These are phyloP conservation scores for Anoplophora glabripennis DNA, from an alignment of 1,140 invertebrate genomes.

Conservation along the genomic window DNA sequence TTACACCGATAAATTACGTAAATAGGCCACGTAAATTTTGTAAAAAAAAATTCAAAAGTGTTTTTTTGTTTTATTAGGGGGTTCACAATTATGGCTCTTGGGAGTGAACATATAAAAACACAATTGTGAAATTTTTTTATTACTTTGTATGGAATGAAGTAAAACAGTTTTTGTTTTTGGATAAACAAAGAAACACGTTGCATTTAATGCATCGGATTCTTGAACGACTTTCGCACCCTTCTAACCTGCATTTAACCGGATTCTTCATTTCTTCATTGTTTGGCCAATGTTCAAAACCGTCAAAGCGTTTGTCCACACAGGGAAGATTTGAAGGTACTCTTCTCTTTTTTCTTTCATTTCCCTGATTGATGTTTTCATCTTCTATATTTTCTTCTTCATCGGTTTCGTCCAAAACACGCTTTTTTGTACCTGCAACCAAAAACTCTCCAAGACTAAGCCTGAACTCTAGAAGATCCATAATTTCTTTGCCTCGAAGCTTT, in stretches of 20 bases:
- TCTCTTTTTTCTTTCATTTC: neutral
- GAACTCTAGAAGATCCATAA: constrained; percentile 14
- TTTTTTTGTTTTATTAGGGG: too few relatives aligned
- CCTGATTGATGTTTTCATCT: neutral
- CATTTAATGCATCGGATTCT: too few relatives aligned
- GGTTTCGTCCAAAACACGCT: neutral
- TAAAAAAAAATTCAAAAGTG: too few relatives aligned
- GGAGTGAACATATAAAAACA: too few relatives aligned
- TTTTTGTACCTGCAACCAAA: neutral
- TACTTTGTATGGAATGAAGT: too few relatives aligned
- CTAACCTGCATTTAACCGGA: too few relatives aligned
- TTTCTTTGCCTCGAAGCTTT: neutral
- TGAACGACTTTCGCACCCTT: too few relatives aligned
- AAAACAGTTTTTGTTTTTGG: neutral
- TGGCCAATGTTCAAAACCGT: neutral
- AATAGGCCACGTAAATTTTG: too few relatives aligned
- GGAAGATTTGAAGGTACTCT: neutral
- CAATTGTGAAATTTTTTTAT: too few relatives aligned
- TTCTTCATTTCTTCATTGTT: constrained; percentile 6
- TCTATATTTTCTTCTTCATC: neutral
- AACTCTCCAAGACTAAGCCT: constrained; percentile 9
- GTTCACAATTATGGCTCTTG: too few relatives aligned
- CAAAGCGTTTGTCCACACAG: neutral
- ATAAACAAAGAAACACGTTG: neutral
- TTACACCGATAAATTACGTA: too few relatives aligned